These are phyloP conservation scores for Octopus sinensis DNA, from an alignment of 1,140 invertebrate genomes.

Conservation along the genomic window DNA sequence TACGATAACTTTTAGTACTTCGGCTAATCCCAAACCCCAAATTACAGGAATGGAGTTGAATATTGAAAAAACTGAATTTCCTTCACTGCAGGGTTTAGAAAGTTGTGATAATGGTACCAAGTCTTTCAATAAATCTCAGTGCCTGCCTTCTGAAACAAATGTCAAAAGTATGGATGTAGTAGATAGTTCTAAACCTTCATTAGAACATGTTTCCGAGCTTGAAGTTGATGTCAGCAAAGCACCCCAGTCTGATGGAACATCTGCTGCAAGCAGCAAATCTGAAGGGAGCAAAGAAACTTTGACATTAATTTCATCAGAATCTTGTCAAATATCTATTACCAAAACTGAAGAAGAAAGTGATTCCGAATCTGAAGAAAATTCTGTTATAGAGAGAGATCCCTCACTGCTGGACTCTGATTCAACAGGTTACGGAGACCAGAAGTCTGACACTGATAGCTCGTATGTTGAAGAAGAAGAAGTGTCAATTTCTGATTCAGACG, in stretches of 20 bases:
- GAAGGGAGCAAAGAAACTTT: neutral
- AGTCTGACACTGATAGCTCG: no score
- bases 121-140: conserved; percentile 3
- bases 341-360: neutral
- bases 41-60: neutral
- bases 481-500: no score
- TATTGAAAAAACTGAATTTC: neutral
- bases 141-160: neutral
- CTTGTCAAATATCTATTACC: neutral
- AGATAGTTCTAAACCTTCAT: neutral
- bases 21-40: neutral
- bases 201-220: neutral
- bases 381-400: neutral
- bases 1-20: neutral
- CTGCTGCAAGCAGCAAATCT: neutral
- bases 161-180: neutral
- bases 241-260: no score
- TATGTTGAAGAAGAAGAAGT: no score
- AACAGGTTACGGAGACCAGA: no score
- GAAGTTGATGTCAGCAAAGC: neutral
- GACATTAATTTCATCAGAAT: neutral
- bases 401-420: neutral
- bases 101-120: neutral
- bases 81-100: neutral
- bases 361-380: neutral